Evolutionary conservation across 2,888 invertebrate genomes (phyloP).

Genomic region (Balanococcus diminutus): DNA sequence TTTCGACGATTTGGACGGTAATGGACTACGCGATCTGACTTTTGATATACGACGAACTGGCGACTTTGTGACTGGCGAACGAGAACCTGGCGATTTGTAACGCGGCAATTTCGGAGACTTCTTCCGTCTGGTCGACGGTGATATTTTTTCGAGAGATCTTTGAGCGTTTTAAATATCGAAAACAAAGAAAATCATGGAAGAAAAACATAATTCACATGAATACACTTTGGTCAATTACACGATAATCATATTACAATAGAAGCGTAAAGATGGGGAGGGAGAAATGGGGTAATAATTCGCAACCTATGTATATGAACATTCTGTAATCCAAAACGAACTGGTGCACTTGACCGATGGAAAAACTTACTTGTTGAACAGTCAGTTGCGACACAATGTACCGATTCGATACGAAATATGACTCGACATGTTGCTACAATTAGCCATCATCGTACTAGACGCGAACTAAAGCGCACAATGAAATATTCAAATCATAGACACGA

Average conservation of each 20-base stretch:
- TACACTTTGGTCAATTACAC: neutral
- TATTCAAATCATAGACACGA: neutral
- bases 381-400: neutral
- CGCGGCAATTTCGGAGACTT: conserved; percentile 49
- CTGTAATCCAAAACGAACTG: neutral
- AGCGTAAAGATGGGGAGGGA: neutral
- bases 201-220: conserved; percentile 32
- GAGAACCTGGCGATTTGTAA: conserved; percentile 38
- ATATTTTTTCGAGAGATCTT: conserved; percentile 48
- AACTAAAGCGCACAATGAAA: conserved; percentile 9
- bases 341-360: neutral
- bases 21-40: conserved; percentile 26
- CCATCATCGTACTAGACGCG: neutral
- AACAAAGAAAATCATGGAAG: conserved; percentile 48
- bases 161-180: conserved; percentile 35
- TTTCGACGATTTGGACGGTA: neutral
- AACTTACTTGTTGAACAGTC: conserved; percentile 4
- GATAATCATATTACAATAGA: neutral
- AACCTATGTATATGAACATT: neutral
- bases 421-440: neutral
- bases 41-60: conserved; percentile 36
- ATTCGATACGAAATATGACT: neutral
- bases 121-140: conserved; percentile 45
- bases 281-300: neutral
- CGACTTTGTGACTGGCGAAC: neutral